A percentile compares a stretch with the other conserved stretches of the same genome.
These are phyloP conservation scores for Periplaneta americana DNA, from an alignment of 1,140 invertebrate species.

Conservation along the genomic window DNA sequence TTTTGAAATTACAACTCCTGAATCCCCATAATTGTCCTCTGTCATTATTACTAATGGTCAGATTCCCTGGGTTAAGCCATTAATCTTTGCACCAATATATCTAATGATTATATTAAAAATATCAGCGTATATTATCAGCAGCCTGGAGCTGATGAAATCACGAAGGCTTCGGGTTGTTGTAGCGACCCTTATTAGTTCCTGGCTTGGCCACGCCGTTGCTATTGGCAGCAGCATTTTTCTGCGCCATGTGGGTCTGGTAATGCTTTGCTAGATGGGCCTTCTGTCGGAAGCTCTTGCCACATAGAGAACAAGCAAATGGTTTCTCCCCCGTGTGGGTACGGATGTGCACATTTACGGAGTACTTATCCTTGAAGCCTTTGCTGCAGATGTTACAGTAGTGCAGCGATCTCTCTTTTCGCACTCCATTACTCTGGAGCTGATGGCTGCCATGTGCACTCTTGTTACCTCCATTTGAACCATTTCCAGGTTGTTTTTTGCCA, in stretches of 20 bases:
- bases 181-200: neutral
- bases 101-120: too few species aligned
- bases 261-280: constrained; percentile 97
- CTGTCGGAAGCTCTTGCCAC: constrained; percentile 88
- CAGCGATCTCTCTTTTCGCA: constrained; percentile 73
- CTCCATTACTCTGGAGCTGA: constrained; percentile 17
- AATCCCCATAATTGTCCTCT: neutral
- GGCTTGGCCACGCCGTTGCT: neutral
- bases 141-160: constrained; percentile 53
- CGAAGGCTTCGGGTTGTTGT: constrained; percentile 18
- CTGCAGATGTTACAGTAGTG: constrained; percentile 89
- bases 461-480: neutral
- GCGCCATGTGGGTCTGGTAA: constrained; percentile 89
- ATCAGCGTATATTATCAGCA: too few species aligned
- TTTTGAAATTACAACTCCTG: neutral
- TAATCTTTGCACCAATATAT: neutral
- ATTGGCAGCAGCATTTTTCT: constrained; percentile 29
- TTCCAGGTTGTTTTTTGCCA: constrained; percentile 21
- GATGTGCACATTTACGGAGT: constrained; percentile 89
- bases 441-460: constrained; percentile 2
- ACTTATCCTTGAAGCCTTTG: constrained; percentile 91
- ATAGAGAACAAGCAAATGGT: constrained; percentile 81
- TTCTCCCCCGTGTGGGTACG: constrained; percentile 88
- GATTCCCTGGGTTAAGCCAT: neutral
- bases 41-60: neutral